These are phyloP conservation scores for Malurus leucopterus DNA, from an alignment of 2,797 vertebrate genomes.

Conservation along the genomic window DNA sequence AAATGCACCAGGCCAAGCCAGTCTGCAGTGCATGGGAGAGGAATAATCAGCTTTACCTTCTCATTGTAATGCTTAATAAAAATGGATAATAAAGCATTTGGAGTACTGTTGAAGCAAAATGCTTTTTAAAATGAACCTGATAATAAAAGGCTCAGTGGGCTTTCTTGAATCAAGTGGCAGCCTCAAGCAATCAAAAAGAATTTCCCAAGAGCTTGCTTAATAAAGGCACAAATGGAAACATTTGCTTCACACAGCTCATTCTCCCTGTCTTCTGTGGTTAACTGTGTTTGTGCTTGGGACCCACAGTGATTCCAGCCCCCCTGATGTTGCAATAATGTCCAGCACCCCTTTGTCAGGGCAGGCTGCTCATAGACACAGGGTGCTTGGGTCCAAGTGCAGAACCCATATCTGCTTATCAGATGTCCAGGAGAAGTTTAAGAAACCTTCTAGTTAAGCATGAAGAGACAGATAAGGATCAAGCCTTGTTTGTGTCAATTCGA, in stretches of 20 bases:
- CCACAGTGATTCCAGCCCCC: background rate
- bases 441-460: background rate
- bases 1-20: background rate
- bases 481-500: background rate
- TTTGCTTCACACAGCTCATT: background rate
- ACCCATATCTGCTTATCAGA: background rate
- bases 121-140: slow-evolving; percentile 11
- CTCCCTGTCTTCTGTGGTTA: background rate
- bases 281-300: background rate
- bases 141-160: background rate
- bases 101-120: slow-evolving; percentile 12
- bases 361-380: background rate
- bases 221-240: slow-evolving; percentile 3
- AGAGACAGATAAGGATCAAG: background rate
- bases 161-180: background rate
- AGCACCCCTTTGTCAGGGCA: background rate
- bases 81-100: slow-evolving; percentile 21
- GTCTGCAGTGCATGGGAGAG: background rate
- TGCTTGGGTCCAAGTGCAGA: background rate
- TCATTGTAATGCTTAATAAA: slow-evolving; percentile 16
- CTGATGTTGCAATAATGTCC: rapidly evolving
- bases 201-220: slow-evolving; percentile 36
- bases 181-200: slow-evolving; percentile 12
- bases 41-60: background rate
- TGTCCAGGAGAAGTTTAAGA: background rate